Conservation (phyloP, 2,888 invertebrate species). For the Hyposoter dolosus region DNA sequence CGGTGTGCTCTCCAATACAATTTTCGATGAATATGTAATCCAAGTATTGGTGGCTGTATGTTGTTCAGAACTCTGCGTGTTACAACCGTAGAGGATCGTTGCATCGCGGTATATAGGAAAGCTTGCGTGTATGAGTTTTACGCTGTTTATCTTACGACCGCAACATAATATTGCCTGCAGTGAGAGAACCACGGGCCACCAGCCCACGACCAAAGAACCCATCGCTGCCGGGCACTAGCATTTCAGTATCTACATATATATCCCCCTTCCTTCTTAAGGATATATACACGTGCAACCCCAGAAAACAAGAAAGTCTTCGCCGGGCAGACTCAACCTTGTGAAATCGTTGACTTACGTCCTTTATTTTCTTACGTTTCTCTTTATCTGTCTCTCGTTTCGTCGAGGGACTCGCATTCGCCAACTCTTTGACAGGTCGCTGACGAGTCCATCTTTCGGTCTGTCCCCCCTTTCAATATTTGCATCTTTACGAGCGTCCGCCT, state of each 20-base stretch:
- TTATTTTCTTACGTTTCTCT: conserved; percentile 12
- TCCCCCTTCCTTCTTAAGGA: not conserved
- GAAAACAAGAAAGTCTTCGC: not conserved
- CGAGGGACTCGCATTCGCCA: conserved; percentile 77
- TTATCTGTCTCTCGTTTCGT: conserved; percentile 57
- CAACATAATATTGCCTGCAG: conserved; percentile 75
- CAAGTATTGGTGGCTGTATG: conserved; percentile 10
- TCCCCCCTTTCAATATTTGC: conserved; percentile 76
- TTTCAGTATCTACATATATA: conserved; percentile 41
- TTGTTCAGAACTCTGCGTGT: conserved; percentile 8
- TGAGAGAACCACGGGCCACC: conserved; percentile 61
- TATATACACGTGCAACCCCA: not conserved
- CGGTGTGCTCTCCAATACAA: conserved; percentile 22
- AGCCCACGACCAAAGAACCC: conserved; percentile 51
- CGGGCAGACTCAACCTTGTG: not conserved
- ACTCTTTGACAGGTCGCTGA: conserved; percentile 81
- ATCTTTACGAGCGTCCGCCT: conserved; percentile 80
- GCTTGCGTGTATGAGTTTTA: conserved; percentile 65
- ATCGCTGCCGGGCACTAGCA: conserved; percentile 64
- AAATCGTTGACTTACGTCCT: not conserved
- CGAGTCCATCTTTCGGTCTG: conserved; percentile 77
- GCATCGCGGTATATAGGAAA: conserved; percentile 16
- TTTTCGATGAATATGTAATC: conserved; percentile 25
- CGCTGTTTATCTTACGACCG: conserved; percentile 79
- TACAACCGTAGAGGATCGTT: conserved; percentile 40